Base-by-base conservation (phyloP, 2,797 vertebrate genomes). In the Ctenochaetus hawaiiensis region DNA sequence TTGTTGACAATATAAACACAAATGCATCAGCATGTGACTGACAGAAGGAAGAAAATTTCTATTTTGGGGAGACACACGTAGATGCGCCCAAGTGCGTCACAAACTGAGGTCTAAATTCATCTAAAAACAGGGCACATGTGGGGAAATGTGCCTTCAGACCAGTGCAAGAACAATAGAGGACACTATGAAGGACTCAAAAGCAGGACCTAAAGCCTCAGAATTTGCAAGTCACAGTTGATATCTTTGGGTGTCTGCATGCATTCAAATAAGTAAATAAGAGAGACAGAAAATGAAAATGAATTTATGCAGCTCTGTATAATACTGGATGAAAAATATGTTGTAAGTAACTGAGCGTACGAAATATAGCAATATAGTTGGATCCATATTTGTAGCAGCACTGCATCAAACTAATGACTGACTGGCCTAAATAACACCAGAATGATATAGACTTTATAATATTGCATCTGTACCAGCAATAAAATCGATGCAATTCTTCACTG, bases 41-140 rank as follows among this genome's bases (percentile, higher is more conserved):
- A 41, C 18, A 60, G 8, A 60, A 17, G 13, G 20, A 22, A 16
- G 23, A 30, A 18, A 18, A 18, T 64, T 20, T 82, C 61, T 89
- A 87, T 88, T 91, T 84, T 59, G 17, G 39, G 39, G 56, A 72
- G 14, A 71, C 34, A 66, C 49, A 64, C 58, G 64, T 49, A 71
- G 18, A 39, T 26, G 68, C 48, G 78, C 30, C 13, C 45, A 5
- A 49, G 65, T 86, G 84, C 54, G 11, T 85, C 89, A 91, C 66
- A 74, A 78, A 77, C 78, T 63, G 45, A 81, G 60, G 62, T 80
- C 78, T 71, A 78, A 75, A 89, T 83, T 37, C 59, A 64, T 83
- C 61, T 20, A 53, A 52, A 89, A 85, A 67, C 73, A 81, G 73
- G 68, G 20, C 80, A 67, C 14, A 30, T 23, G 45, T 53, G 16